Evolutionary conservation across 2,888 invertebrate genomes (phyloP), one percentile per base, ranked within the genome.

Genomic region (Hyalella azteca): DNA sequence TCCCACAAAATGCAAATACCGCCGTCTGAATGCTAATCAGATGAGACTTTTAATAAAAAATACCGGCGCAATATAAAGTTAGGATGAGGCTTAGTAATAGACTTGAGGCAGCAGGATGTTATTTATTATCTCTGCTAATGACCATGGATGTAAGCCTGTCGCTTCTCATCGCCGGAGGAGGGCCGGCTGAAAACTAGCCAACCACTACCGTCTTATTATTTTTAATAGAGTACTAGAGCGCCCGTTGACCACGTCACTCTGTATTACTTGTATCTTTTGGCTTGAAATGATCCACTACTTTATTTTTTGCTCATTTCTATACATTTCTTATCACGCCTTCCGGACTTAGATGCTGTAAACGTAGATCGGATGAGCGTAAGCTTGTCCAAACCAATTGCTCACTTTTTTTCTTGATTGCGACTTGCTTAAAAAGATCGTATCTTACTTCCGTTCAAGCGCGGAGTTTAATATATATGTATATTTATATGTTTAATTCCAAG

Each of bases 51-150:
- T n/a, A 29, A 54, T 54, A 54, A 54, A 54, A 54, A 54, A 54
- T 54, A 54, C 54, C 29, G 26, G 26, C 54, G 54, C 54, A 54
- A 54, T 54, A 54, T 54, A 54, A 54, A 54, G 54, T 54, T 54
- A 13, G 54, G 26, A 54, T 29, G 54, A 54, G 54, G 1, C 54
- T 22, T 29, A 26, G 54, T 54, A 54, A 54, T 54, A 29, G 54
- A 54, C 54, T 54, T 22, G 26, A 54, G 26, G 13, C 26, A 54
- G 26, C 26, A 54, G 54, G 26, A 11, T 54, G 22, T 54, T 54
- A 54, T 54, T 54, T 54, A 54, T 54, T 22, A 54, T 26, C 22
- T 22, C 54, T 29, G 54, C 54, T 54, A 54, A 54, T 54, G 54
- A 54, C 54, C 54, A 26, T 29, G 22, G 54, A 26, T 26, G 29